These are phyloP conservation scores for Cyphomyrmex costatus DNA, from an alignment of 1,140 invertebrate genomes.

Conservation along the genomic window DNA sequence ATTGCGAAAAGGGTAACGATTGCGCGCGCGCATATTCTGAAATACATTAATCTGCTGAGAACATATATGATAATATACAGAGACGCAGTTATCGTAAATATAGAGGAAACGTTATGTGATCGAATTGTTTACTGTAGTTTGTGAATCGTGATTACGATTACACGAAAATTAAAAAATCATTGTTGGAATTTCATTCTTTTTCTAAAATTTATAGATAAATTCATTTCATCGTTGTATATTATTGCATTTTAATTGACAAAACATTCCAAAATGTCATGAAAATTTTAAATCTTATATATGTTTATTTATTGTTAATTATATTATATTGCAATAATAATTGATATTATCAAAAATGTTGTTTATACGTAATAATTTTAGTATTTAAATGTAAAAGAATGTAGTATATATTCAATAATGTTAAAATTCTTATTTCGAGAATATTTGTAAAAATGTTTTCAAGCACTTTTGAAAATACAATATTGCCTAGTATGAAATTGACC, in stretches of 20 bases:
- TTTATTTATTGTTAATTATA: background rate
- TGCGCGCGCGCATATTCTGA: background rate
- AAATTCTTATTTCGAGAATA: background rate
- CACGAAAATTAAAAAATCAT: background rate
- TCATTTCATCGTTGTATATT: background rate
- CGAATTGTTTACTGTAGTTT: background rate
- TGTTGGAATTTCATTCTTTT: background rate
- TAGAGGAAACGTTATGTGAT: background rate
- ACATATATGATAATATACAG: background rate
- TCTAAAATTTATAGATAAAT: background rate
- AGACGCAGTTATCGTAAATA: background rate
- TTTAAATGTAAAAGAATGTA: background rate
- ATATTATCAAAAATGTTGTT: background rate
- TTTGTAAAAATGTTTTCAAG: background rate
- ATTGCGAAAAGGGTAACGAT: constrained; percentile 10
- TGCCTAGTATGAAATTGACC: background rate
- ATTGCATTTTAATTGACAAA: background rate
- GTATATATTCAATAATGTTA: background rate
- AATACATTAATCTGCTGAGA: background rate
- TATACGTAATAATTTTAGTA: background rate
- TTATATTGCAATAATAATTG: background rate
- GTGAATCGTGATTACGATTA: background rate
- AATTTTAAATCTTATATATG: no score
- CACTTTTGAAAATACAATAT: background rate
- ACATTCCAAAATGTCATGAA: background rate